Conservation (phyloP, 92 coral and sea anemone species). For the Desmophyllum pertusum region DNA sequence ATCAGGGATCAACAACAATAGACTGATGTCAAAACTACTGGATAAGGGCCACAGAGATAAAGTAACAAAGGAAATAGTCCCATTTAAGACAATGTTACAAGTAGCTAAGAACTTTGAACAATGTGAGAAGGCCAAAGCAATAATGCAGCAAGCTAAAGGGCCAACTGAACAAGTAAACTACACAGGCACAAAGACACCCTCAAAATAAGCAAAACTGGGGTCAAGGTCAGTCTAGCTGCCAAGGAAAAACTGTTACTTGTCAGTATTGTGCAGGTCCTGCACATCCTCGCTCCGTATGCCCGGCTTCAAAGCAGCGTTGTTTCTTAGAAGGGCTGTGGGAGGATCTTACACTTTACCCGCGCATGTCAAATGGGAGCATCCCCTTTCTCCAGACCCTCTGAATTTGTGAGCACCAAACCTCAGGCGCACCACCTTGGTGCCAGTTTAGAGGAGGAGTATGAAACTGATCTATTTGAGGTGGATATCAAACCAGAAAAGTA, state of each 20-base stretch:
- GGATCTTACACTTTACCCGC: slow-evolving; percentile 46
- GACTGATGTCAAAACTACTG: slow-evolving; percentile 46
- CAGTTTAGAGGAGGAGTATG: slow-evolving; percentile 37
- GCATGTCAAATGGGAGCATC: slow-evolving; percentile 44
- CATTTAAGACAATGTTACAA: slow-evolving; percentile 39
- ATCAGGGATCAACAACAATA: slow-evolving; percentile 48
- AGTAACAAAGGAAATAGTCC: slow-evolving; percentile 20
- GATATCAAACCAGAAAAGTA: slow-evolving; percentile 41
- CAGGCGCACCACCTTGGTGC: slow-evolving; percentile 49
- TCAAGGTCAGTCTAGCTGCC: slow-evolving; percentile 34
- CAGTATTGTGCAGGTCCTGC: slow-evolving; percentile 61
- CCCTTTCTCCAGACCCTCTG: slow-evolving; percentile 1
- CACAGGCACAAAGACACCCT: slow-evolving; percentile 22
- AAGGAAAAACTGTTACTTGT: slow-evolving; percentile 27
- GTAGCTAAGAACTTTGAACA: too few relatives aligned
- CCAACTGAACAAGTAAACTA: slow-evolving; percentile 38
- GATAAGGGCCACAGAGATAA: too few relatives aligned
- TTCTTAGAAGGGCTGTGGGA: slow-evolving; percentile 50
- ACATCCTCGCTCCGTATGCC: too few relatives aligned
- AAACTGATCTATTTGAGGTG: slow-evolving; percentile 43
- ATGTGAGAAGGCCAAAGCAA: too few relatives aligned
- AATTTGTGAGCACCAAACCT: slow-evolving; percentile 42
- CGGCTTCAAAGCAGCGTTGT: slow-evolving; percentile 55
- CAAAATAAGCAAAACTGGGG: slow-evolving; percentile 35
- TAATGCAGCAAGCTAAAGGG: slow-evolving; percentile 45